Evolutionary conservation across 2,113 vertebrate genomes (phyloP).

Genomic region (Puma concolor): DNA sequence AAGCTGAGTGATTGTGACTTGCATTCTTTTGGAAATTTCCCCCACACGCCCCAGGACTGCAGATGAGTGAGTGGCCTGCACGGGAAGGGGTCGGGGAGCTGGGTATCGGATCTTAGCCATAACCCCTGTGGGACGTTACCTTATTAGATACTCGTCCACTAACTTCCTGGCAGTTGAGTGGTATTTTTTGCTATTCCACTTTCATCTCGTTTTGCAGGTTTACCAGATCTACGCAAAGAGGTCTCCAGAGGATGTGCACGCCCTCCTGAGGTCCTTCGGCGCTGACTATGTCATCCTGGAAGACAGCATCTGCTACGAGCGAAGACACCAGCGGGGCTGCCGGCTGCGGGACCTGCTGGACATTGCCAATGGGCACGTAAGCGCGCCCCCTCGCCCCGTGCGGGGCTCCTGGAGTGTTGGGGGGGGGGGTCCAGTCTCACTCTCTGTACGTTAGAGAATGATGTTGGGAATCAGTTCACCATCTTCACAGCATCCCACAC

Average conservation of each 20-base stretch:
- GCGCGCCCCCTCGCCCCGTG: neutral
- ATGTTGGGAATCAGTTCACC: rapidly evolving
- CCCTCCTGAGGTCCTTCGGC: conserved; percentile 90
- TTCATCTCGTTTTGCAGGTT: conserved; percentile 85
- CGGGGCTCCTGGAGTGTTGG: neutral
- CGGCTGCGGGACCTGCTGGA: conserved; percentile 95
- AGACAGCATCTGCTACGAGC: conserved; percentile 97
- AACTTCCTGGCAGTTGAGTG: neutral
- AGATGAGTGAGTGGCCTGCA: neutral
- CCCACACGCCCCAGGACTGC: neutral
- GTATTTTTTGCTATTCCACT: neutral
- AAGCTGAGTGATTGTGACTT: neutral
- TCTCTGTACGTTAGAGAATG: no score
- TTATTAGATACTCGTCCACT: neutral
- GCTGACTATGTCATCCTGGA: conserved; percentile 95
- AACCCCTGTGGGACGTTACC: neutral
- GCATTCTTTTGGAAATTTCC: neutral
- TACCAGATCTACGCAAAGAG: conserved; percentile 96
- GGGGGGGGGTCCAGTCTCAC: rapidly evolving
- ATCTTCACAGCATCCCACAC: neutral
- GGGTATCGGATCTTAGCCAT: neutral
- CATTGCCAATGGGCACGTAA: conserved; percentile 94
- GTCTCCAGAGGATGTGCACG: conserved; percentile 90
- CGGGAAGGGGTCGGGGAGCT: rapidly evolving
- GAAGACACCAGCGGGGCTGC: conserved; percentile 93